Percentiles rank a stretch among this genome's conserved stretches.
Evolutionary conservation across 2,888 invertebrate genomes (phyloP).

Genomic region (Sepioteuthis lessoniana): DNA sequence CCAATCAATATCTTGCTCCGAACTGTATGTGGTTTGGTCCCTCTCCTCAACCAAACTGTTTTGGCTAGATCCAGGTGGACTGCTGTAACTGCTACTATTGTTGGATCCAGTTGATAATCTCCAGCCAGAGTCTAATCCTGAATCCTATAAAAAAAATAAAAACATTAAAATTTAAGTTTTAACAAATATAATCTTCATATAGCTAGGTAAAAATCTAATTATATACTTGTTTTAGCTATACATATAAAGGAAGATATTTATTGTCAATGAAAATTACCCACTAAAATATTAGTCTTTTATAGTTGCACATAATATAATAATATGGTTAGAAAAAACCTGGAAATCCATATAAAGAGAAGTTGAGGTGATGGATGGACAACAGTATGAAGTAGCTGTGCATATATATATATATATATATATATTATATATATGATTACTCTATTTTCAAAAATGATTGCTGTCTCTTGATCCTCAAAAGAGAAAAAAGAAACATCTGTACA

Average conservation of each 20-base stretch:
- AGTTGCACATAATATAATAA: not conserved
- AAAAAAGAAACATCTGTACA: too few species aligned
- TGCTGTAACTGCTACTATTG: conserved; percentile 84
- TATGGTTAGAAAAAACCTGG: not conserved
- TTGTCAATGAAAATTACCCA: not conserved
- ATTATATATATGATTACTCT: too few species aligned
- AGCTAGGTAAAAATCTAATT: not conserved
- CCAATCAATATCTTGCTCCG: conserved; percentile 49
- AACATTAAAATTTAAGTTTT: not conserved
- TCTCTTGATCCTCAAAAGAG: too few species aligned
- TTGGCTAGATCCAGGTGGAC: conserved; percentile 78
- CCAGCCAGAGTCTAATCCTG: conserved; percentile 76
- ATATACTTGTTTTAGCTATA: not conserved
- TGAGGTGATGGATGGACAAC: not conserved
- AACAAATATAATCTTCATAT: not conserved
- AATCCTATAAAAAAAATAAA: conserved; percentile 35
- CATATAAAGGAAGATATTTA: not conserved
- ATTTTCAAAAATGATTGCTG: too few species aligned
- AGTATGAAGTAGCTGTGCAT: not conserved
- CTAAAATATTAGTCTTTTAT: too few species aligned
- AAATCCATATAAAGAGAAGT: not conserved
- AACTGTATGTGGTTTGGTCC: conserved; percentile 54
- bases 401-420: not conserved
- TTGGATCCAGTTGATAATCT: conserved; percentile 83
- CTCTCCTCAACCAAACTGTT: conserved; percentile 60